A percentile compares a stretch with the other conserved stretches of the same genome.
Evolutionary conservation across 1,140 invertebrate genomes (phyloP).

Genomic region (Anastrepha obliqua): DNA sequence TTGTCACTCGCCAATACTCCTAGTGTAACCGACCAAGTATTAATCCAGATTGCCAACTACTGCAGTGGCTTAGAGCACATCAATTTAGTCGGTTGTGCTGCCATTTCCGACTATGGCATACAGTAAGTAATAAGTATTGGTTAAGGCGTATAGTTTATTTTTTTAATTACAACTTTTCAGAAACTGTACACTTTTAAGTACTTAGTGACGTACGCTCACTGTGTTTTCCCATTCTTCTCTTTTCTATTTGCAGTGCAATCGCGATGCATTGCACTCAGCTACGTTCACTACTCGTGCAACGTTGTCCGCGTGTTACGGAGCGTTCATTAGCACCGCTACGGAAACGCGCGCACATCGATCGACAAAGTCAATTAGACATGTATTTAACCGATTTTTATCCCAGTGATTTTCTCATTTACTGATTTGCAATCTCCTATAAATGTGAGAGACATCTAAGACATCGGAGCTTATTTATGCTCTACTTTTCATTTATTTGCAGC

Average conservation of each 20-base stretch:
- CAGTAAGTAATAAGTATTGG: constrained; percentile 71
- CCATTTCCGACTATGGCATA: constrained; percentile 77
- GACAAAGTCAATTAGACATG: constrained; percentile 65
- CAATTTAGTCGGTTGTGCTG: constrained; percentile 76
- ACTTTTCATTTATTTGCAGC: constrained; percentile 58
- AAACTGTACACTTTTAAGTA: neutral
- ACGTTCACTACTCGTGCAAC: constrained; percentile 75
- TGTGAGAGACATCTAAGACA: constrained; percentile 11
- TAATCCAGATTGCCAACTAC: constrained; percentile 77
- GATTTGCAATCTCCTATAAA: constrained; percentile 52
- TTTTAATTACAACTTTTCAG: neutral
- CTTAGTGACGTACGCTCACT: neutral
- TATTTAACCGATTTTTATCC: constrained; percentile 70
- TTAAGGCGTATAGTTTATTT: neutral
- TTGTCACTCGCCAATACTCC: constrained; percentile 77
- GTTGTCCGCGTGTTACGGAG: constrained; percentile 77
- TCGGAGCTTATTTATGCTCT: neutral
- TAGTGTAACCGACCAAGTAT: constrained; percentile 76
- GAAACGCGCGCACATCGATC: constrained; percentile 75
- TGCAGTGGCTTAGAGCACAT: constrained; percentile 76
- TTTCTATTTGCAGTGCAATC: constrained; percentile 75
- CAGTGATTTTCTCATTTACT: constrained; percentile 71
- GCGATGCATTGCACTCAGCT: constrained; percentile 74
- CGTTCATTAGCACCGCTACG: constrained; percentile 75
- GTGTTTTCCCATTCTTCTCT: constrained; percentile 1